Evolutionary conservation across 2,113 vertebrate species (phyloP), one percentile per base, ranked within the genome.

Genomic region (Neoarius graeffei): DNA sequence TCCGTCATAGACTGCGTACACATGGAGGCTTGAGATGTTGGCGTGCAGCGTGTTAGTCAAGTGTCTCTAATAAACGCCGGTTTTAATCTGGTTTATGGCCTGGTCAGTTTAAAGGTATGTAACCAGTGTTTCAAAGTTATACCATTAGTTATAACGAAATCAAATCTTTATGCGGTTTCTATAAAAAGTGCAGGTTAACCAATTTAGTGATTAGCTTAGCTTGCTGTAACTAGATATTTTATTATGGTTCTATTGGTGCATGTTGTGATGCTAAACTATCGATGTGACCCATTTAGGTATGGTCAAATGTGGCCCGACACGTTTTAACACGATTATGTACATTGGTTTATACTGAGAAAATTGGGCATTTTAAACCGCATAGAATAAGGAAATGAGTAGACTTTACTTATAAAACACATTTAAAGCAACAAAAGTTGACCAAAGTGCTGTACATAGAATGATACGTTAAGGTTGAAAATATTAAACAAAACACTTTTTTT

Each of bases 221-320:
- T 69, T 56, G n/a, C 5, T 23, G 86, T 87, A 92, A 93, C 93
- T 93, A 23, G 5, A 1, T 85, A 17, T 35, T 35, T 35, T 71
- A 17, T 71, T 42, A 19, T 71, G n/a, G 0, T 74, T 57, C n/a
- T 52, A 25, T 94, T 95, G 90, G 91, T 97, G 94, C 94, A 35
- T 73, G 19, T 73, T 73, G n/a, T 42, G 7, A 74, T 74, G 19
- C 19, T 73, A 3, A 9, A 48, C 20, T 17, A 35, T 73, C 30
- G 6, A 73, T 73, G 15, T 73, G 15, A 10, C 0, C 73, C 25
- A 13, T 52, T 50, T 13, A 52, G 20, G 0, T 50, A 13, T 76
- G 42, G 20, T 50, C 20, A 76, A 25, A 25, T 6, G 48, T 52
- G 71, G 14, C 14, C 27, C 20, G 7, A 67, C 5, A 27, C 64